A percentile compares a stretch with the other conserved stretches of the same genome.
Conservation (phyloP, 2,113 vertebrate genomes). For the Elephantulus edwardii region DNA sequence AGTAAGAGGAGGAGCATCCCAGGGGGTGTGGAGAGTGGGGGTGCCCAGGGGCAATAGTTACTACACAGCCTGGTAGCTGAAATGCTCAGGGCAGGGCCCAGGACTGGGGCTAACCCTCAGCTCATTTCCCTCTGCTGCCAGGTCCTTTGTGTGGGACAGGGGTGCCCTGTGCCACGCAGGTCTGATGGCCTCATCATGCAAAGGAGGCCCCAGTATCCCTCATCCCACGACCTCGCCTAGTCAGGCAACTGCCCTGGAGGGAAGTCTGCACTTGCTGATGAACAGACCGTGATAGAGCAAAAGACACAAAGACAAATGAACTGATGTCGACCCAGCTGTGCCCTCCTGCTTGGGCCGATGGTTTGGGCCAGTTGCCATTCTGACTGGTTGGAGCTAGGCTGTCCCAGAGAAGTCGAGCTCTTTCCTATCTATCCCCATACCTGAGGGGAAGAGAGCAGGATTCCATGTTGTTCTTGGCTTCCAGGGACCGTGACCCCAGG, state of each 20-base stretch:
- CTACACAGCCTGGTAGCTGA: not conserved
- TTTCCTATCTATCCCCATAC: not conserved
- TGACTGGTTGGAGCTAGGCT: not conserved
- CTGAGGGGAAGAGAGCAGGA: not conserved
- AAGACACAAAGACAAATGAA: slow-evolving; percentile 18
- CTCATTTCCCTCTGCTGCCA: not conserved
- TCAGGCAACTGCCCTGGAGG: not conserved
- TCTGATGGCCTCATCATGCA: not conserved
- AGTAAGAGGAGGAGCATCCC: not conserved
- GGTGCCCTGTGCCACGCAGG: not conserved
- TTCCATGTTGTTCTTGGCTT: not conserved
- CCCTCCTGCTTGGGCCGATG: not conserved
- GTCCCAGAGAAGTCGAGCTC: not conserved
- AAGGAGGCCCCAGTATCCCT: not conserved
- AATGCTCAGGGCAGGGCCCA: not conserved
- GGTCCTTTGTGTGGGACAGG: not conserved
- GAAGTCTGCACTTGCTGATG: not conserved
- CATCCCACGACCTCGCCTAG: rapidly evolving
- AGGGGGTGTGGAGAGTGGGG: not conserved
- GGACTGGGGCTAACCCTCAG: not conserved
- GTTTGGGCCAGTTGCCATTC: not conserved
- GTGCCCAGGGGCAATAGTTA: not conserved
- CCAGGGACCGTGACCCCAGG: not conserved
- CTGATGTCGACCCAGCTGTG: not conserved
- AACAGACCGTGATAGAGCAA: not conserved